phyloP scores from a whole-genome alignment of 2,113 vertebrate species.

The Bubo bubo region DNA sequence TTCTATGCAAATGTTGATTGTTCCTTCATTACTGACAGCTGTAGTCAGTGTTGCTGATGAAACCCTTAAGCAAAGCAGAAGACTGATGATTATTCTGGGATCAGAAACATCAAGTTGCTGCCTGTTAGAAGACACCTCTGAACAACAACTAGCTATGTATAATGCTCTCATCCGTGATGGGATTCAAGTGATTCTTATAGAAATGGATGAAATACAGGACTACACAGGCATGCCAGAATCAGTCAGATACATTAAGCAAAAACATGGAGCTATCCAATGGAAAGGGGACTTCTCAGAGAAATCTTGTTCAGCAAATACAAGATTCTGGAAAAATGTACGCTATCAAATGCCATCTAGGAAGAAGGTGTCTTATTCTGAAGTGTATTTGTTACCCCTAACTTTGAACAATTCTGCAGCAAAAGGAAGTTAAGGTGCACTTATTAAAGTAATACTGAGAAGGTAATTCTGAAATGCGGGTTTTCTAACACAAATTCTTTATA shows the following conservation, averaged over 20 bases:
- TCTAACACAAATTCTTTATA: not conserved
- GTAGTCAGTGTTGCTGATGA: constrained; percentile 80
- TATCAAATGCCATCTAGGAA: constrained; percentile 84
- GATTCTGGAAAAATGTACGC: constrained; percentile 88
- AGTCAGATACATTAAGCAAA: constrained; percentile 83
- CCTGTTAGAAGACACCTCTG: constrained; percentile 66
- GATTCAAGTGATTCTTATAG: constrained; percentile 85
- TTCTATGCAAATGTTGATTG: not conserved
- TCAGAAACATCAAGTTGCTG: constrained; percentile 19
- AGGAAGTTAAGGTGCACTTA: not conserved
- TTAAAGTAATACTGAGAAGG: not conserved
- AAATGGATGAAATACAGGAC: constrained; percentile 80
- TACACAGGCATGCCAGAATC: constrained; percentile 80
- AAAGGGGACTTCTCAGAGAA: constrained; percentile 42
- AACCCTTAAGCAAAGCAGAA: constrained; percentile 80
- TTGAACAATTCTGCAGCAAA: not conserved
- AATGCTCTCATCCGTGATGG: constrained; percentile 80
- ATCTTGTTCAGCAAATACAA: constrained; percentile 66
- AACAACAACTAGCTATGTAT: constrained; percentile 80
- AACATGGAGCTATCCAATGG: constrained; percentile 84
- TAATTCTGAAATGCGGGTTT: not conserved
- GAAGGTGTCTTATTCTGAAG: not conserved
- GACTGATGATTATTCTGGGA: constrained; percentile 81
- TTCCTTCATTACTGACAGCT: constrained; percentile 69
- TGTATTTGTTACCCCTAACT: not conserved